Evolutionary conservation across 2,113 vertebrate genomes (phyloP), one percentile per base, ranked within the genome.

Genomic region (Rhegmatorhina hoffmannsi): DNA sequence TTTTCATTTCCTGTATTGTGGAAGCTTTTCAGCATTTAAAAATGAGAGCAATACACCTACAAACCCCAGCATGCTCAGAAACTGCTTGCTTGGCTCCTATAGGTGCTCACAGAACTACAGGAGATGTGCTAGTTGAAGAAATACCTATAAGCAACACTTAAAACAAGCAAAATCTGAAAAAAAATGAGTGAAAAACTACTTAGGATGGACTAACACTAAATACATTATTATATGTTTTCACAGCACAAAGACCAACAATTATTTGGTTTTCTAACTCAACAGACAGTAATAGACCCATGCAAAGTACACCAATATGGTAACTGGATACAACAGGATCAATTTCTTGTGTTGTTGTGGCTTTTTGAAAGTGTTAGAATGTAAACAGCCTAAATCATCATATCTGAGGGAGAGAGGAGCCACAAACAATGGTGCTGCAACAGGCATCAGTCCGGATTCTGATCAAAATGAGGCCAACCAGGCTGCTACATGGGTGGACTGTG

Each of bases 311-410:
- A 36, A 20, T 47, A 62, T 17, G 12, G 25, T 47, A 85, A 91
- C 26, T 38, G 53, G 46, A 53, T 68, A 36, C 9, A 44, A 84
- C 5, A 25, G 0, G 0, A 75, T 52, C 16, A 2, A 17, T 62
- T 86, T 62, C 28, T 87, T 85, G 46, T 33, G 15, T 24, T 49
- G 29, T 11, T 73, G 18, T 19, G 26, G n/a, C 23, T 1, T 73
- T 90, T 79, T 74, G 52, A 56, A 50, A 52, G 17, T 52, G 10
- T 63, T 55, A 77, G 43, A 90, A 59, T 24, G 21, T 3, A 73
- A 50, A 34, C 18, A 88, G 63, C 25, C 64, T 64, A 90, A 78
- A 69, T 40, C 43, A 62, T 28, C 29, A 2, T 24, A 63, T 47
- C 26, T 15, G n/a, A 67, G 24, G 18, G 31, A 79, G 24, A 75